Evolutionary conservation across 2,113 vertebrate species (phyloP).

Genomic region (Chitala chitala): DNA sequence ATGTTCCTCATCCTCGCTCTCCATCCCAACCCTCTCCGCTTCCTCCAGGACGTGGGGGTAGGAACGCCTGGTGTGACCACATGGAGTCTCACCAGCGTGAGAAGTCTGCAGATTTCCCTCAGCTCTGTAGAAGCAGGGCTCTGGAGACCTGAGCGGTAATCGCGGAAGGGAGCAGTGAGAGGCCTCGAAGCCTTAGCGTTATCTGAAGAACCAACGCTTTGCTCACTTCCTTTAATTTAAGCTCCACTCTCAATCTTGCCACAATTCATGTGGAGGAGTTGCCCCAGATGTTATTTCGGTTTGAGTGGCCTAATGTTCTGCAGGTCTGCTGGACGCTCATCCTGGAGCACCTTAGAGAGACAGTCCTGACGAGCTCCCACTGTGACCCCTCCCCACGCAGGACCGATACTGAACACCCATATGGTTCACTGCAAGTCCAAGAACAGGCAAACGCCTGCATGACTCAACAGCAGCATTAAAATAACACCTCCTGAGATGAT

Average conservation of each 20-base stretch:
- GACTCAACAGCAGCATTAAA: too few relatives aligned
- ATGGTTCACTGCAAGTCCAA: too few relatives aligned
- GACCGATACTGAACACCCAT: not conserved
- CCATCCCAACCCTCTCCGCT: not conserved
- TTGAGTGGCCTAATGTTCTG: not conserved
- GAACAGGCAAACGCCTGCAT: too few relatives aligned
- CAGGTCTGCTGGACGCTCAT: not conserved
- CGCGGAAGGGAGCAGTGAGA: not conserved
- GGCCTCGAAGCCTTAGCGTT: not conserved
- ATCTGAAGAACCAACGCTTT: not conserved
- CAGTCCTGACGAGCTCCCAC: not conserved
- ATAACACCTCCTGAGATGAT: not conserved
- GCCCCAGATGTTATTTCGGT: constrained; percentile 4
- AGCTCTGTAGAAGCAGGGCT: too few relatives aligned
- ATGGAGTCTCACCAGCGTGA: not conserved
- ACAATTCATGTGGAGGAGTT: not conserved
- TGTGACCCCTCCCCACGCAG: not conserved
- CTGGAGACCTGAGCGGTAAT: too few relatives aligned
- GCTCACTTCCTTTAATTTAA: not conserved
- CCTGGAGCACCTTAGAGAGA: not conserved
- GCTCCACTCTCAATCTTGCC: not conserved
- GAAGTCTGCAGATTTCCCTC: not conserved
- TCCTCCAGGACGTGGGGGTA: not conserved
- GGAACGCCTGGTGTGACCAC: not conserved
- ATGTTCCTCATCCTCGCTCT: constrained; percentile 29